These are phyloP conservation scores for Sapayoa aenigma DNA, from an alignment of 2,113 vertebrate genomes.

Conservation along the genomic window DNA sequence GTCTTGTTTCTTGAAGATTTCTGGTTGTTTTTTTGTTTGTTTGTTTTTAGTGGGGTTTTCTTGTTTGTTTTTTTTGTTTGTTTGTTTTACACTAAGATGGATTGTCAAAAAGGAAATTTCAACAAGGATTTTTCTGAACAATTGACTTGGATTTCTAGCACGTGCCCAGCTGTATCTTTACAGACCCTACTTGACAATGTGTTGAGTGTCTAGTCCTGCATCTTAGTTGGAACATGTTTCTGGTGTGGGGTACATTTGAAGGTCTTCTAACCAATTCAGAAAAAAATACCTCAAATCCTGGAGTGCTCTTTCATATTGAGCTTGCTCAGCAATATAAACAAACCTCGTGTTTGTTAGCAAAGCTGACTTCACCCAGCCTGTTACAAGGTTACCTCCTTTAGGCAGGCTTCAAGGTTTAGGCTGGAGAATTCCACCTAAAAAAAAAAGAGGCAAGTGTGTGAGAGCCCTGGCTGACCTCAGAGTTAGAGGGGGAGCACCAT, in stretches of 20 bases:
- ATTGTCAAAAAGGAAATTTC: background rate
- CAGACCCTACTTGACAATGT: background rate
- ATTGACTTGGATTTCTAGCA: background rate
- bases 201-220: background rate
- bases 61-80: background rate
- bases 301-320: background rate
- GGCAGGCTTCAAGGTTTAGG: background rate
- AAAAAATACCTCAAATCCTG: background rate
- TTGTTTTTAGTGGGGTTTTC: no score
- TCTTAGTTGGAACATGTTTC: background rate
- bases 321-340: background rate
- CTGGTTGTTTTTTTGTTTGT: background rate
- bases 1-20: background rate
- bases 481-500: background rate
- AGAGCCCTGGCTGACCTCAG: background rate
- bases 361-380: background rate
- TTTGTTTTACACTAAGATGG: background rate
- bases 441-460: background rate
- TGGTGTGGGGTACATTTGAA: background rate
- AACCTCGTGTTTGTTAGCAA: background rate
- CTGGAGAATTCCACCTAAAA: background rate
- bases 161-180: background rate
- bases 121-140: background rate
- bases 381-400: background rate
- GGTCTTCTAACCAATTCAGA: background rate